A percentile compares a stretch with the other conserved stretches of the same genome.
These are phyloP conservation scores for Thecophora atra DNA, from an alignment of 2,888 invertebrate species.

Conservation along the genomic window DNA sequence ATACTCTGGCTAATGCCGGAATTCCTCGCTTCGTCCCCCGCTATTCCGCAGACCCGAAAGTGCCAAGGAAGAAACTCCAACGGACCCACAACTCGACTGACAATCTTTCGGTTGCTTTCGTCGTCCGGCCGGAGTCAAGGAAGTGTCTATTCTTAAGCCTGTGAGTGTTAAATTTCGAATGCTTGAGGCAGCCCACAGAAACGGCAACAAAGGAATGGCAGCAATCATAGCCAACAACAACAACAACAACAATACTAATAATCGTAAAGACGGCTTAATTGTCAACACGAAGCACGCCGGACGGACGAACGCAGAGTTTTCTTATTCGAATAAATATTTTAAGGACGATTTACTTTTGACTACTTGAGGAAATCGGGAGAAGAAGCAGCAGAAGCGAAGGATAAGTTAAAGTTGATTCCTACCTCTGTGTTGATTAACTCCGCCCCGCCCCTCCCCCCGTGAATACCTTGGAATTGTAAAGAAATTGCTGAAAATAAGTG, in stretches of 20 bases:
- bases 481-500: conserved; percentile 23
- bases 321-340: conserved; percentile 35
- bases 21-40: background rate
- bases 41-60: background rate
- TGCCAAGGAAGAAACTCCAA: background rate
- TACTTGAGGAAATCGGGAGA: background rate
- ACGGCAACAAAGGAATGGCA: conserved; percentile 38
- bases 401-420: background rate
- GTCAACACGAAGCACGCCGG: conserved; percentile 12
- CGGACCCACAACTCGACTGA: background rate
- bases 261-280: conserved; percentile 24
- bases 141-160: conserved; percentile 50
- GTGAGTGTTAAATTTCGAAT: conserved; percentile 41
- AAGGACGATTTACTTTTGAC: conserved; percentile 30
- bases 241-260: conserved; percentile 14
- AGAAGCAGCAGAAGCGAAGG: background rate
- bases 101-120: background rate
- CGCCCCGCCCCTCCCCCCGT: background rate
- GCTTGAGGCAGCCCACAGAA: conserved; percentile 49
- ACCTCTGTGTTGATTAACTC: background rate
- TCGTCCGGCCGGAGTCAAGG: conserved; percentile 26
- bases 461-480: conserved; percentile 10
- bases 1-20: conserved; percentile 29
- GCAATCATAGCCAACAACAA: conserved; percentile 15
- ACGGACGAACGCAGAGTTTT: conserved; percentile 13